Evolutionary conservation across 2,888 invertebrate species (phyloP), one percentile per base, ranked within the genome.

Genomic region (Kuschelorhynchus macadamiae): DNA sequence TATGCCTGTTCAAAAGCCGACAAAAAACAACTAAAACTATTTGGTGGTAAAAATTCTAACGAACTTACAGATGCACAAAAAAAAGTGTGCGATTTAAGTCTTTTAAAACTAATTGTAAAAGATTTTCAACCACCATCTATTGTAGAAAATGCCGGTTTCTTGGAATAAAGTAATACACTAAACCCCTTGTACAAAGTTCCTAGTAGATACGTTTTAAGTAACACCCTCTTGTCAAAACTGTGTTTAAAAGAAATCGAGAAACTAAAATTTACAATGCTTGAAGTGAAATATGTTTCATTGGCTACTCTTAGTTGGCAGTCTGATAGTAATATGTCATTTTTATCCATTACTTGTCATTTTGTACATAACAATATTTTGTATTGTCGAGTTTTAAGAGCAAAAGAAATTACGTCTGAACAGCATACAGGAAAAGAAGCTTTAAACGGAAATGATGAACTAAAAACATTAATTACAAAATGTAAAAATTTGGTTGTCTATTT

Each of bases 121-220:
- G 75, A 76, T 60, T 75, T 55, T 59, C 76, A 77, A 49, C 77
- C 72, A 1, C 56, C 76, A 18, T 71, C 70, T 1, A 57, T 78
- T 41, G 75, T 77, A 5, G 75, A 78, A 64, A 72, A 77, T 56
- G n/a, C 25, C 17, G 72, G 77, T 12, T 75, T 78, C 66, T 50
- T 67, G 30, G 67, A 74, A 33, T 77, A 72, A 20, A 65, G 70
- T 1, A 63, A 66, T 47, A 62, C 63, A 52, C 53, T 75, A 44
- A 53, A 76, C 66, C 74, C 75, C 1, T 39, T 74, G 14, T 76
- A 78, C 50, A 64, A 39, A 46, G 46, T 57, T 0, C 76, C 75
- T 8, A 72, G 57, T 41, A 53, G 69, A 42, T 49, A 70, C 36
- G 41, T 16, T 16, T 50, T 64, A 12, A 46, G 53, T 9, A 30